Base-by-base conservation (phyloP, 2,888 invertebrate genomes). In the Clostera curtula region DNA sequence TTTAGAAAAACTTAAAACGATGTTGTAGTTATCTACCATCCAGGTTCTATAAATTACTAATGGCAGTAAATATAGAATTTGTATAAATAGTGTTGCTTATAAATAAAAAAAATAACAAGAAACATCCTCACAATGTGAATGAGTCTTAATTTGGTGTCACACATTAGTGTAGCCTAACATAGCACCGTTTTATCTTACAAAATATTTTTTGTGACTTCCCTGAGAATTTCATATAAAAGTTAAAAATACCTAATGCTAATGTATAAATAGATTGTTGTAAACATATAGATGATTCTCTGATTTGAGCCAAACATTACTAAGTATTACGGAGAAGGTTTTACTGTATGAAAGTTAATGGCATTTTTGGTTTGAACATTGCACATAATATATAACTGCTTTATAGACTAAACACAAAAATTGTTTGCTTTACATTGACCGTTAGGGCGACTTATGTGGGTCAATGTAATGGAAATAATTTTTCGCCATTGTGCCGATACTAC, bases 301-400 rank as follows among this genome's bases (percentile, higher is more conserved):
- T 76, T 83, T 82, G 82, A 83, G 83, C 82, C 82, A 73, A 79
- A 62, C 54, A 56, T 61, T 49, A 49, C 46, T 49, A 56, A 52
- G 60, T 48, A 65, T 64, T 61, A 69, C 60, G 62, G 64, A 70
- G 66, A 63, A 72, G 62, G 60, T 70, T n/a, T 66, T 58, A 67
- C 57, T 61, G 68, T 70, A 63, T 64, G 68, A 76, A 67, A 72
- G 70, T 73, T 76, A 75, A 69, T 76, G 79, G 74, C 72, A 60
- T 82, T 79, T 83, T 83, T 82, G 82, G 83, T 79, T 82, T 82
- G 69, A 75, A 74, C 72, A 83, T 83, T 83, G 83, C 83, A 83
- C 83, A 71, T 76, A 67, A 66, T 70, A 56, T 62, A 70, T 66
- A 75, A 77, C 73, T 74, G 75, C 55, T 63, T 65, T 59, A 63